phyloP scores from a whole-genome alignment of 2,888 invertebrate genomes.

The Caenorhabditis drosophilae region DNA sequence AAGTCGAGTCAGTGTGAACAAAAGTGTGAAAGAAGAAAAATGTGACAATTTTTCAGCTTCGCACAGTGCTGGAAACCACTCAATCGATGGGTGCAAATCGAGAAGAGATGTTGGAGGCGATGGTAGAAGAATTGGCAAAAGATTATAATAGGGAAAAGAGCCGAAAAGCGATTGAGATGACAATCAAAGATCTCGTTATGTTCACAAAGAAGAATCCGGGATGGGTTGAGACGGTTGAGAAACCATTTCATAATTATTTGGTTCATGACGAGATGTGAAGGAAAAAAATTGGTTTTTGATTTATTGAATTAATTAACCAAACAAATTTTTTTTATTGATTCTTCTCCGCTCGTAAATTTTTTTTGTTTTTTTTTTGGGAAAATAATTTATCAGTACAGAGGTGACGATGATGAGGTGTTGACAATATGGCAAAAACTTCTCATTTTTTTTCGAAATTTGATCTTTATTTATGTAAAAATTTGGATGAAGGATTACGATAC shows the following conservation, averaged over 20 bases:
- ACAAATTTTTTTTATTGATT: no score
- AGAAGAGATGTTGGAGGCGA: conserved; percentile 19
- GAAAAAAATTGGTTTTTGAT: no score
- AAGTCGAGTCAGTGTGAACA: conserved; percentile 22
- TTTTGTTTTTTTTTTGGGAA: no score
- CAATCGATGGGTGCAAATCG: conserved; percentile 12
- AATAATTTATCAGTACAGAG: no score
- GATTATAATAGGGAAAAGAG: conserved; percentile 15
- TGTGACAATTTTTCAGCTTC: conserved; percentile 12
- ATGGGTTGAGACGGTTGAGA: conserved; percentile 28
- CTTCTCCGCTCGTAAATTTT: no score
- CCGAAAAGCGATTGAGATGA: conserved; percentile 23
- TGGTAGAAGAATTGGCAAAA: conserved; percentile 22
- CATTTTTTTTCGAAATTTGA: no score
- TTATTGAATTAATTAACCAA: no score
- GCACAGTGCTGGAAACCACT: conserved; percentile 12
- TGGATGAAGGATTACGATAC: no score
- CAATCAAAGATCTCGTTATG: conserved; percentile 26
- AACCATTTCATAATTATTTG: conserved; percentile 13
- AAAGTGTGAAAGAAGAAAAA: no score
- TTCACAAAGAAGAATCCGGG: conserved; percentile 31
- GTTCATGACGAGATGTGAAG: conserved; percentile 33
- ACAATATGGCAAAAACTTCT: no score
- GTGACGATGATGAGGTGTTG: no score
- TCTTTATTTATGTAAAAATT: no score